phyloP scores from a whole-genome alignment of 1,140 invertebrate species.

The Zophobas atratus region DNA sequence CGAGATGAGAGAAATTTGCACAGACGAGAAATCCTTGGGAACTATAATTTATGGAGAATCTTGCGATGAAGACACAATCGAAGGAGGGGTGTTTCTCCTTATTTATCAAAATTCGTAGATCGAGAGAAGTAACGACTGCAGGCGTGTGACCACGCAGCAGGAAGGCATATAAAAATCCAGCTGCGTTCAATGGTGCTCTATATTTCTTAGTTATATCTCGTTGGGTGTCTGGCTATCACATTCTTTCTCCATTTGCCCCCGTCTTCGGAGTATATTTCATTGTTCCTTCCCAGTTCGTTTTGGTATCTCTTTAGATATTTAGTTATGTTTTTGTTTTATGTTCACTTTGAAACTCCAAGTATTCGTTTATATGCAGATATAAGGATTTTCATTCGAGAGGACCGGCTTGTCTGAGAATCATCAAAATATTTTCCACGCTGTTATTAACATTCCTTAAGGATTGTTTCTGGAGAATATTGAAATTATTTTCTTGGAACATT shows the following conservation, averaged over 20 bases:
- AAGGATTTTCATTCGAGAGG: conserved; percentile 12
- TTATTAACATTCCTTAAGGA: conserved; percentile 18
- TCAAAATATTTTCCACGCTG: conserved; percentile 12
- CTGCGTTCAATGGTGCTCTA: conserved; percentile 49
- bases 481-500: background rate
- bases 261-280: conserved; percentile 18
- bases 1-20: conserved; percentile 1
- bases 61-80: background rate
- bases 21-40: background rate
- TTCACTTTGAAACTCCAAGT: conserved; percentile 23
- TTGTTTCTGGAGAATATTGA: conserved; percentile 22
- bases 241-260: conserved; percentile 41
- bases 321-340: conserved; percentile 26
- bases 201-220: conserved; percentile 52
- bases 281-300: conserved; percentile 18
- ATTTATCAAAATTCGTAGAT: conserved; percentile 30
- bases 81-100: background rate
- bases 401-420: conserved; percentile 11
- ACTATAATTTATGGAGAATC: background rate
- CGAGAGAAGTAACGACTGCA: conserved; percentile 3
- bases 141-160: conserved; percentile 38
- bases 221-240: conserved; percentile 41
- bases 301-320: conserved; percentile 31
- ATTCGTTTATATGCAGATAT: conserved; percentile 29
- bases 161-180: conserved; percentile 48